Conservation (phyloP, 1,140 invertebrate species). For the Scylla paramamosain region DNA sequence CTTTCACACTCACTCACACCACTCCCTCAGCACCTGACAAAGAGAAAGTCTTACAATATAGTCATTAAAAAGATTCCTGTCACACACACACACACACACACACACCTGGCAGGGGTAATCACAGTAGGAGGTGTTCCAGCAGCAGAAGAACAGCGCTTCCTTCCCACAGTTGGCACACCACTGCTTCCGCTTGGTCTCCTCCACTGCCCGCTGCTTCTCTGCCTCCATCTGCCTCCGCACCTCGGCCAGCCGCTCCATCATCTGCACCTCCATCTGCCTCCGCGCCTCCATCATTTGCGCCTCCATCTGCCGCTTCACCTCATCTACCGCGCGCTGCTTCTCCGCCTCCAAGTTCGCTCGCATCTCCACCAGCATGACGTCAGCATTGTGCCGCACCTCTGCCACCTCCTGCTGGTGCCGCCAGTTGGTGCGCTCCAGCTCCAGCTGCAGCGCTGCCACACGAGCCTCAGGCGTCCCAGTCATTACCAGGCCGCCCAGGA, state of each 20-base stretch:
- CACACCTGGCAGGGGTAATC: slow-evolving; percentile 83
- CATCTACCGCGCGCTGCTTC: slow-evolving; percentile 83
- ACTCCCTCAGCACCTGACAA: too few species aligned
- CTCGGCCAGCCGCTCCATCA: slow-evolving; percentile 80
- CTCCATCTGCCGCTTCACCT: slow-evolving; percentile 84
- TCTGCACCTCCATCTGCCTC: slow-evolving; percentile 74
- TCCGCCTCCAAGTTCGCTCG: slow-evolving; percentile 85
- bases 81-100: not conserved
- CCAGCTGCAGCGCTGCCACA: slow-evolving; percentile 83
- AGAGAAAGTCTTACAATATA: too few species aligned
- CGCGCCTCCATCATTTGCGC: slow-evolving; percentile 80
- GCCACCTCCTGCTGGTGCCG: slow-evolving; percentile 84
- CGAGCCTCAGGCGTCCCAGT: slow-evolving; percentile 82
- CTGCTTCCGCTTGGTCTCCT: slow-evolving; percentile 90
- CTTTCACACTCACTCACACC: too few species aligned
- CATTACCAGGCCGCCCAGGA: slow-evolving; percentile 82
- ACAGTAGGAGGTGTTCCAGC: slow-evolving; percentile 97
- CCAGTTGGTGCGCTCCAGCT: slow-evolving; percentile 86
- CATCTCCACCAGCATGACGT: slow-evolving; percentile 84
- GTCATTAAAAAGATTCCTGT: too few species aligned
- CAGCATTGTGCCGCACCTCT: slow-evolving; percentile 81
- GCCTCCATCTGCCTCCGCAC: slow-evolving; percentile 84
- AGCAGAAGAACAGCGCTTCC: slow-evolving; percentile 95
- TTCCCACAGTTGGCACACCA: slow-evolving; percentile 93
- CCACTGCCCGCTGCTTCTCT: slow-evolving; percentile 85